phyloP scores from a whole-genome alignment of 2,888 invertebrate species.

The Dicycla oo region DNA sequence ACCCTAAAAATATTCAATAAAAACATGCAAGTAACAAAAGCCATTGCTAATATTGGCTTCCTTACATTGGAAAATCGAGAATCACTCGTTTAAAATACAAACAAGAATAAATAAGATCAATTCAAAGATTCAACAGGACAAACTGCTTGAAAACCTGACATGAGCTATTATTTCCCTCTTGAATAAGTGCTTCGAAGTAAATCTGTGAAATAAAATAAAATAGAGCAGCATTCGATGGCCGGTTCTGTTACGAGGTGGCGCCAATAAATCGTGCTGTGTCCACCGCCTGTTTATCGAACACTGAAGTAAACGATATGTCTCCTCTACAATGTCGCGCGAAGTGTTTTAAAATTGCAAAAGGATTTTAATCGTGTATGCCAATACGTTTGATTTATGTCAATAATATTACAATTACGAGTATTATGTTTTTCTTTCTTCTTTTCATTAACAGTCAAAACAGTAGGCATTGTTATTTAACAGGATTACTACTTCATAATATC shows the following conservation, averaged over 20 bases:
- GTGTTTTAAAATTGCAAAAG: constrained; percentile 46
- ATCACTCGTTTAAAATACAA: background rate
- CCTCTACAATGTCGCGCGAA: constrained; percentile 26
- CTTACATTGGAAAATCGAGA: background rate
- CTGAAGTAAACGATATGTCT: constrained; percentile 51
- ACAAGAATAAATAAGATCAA: background rate
- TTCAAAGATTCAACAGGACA: background rate
- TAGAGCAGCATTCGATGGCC: constrained; percentile 33
- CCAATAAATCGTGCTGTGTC: constrained; percentile 57
- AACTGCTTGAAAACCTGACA: constrained; percentile 13
- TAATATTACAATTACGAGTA: background rate
- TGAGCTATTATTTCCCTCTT: constrained; percentile 15
- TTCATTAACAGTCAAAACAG: background rate
- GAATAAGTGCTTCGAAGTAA: constrained; percentile 37
- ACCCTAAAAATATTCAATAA: no score
- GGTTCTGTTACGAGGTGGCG: constrained; percentile 31
- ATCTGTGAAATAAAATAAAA: constrained; percentile 55
- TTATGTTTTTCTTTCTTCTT: background rate
- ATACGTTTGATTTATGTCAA: constrained; percentile 11
- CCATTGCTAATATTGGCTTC: background rate
- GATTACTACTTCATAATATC: background rate
- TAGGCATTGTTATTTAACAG: background rate
- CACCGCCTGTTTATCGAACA: constrained; percentile 53
- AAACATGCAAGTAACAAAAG: background rate
- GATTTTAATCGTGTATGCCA: constrained; percentile 24